phyloP scores from a whole-genome alignment of 2,797 vertebrate species.

The Sebastes trivittatus region DNA sequence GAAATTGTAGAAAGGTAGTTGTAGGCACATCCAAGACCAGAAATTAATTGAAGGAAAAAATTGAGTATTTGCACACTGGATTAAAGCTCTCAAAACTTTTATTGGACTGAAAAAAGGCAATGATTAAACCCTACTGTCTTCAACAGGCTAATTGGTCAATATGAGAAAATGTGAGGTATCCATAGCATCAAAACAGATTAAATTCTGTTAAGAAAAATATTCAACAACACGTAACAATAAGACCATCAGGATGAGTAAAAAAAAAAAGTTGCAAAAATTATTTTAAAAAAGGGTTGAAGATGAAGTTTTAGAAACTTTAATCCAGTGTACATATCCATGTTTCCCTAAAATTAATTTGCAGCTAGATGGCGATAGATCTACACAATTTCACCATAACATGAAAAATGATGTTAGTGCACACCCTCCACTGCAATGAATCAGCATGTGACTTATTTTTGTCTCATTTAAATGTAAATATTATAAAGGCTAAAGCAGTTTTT shows the following conservation, averaged over 20 bases:
- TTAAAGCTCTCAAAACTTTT: neutral
- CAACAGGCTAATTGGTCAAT: neutral
- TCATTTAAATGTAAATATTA: neutral
- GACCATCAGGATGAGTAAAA: neutral
- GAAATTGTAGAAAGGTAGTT: neutral
- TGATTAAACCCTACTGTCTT: neutral
- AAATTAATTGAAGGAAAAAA: neutral
- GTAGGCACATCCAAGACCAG: neutral
- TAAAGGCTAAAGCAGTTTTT: neutral
- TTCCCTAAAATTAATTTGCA: neutral
- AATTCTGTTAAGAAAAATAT: neutral
- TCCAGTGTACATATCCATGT: rapidly evolving
- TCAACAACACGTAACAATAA: neutral
- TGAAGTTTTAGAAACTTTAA: neutral
- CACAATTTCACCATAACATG: rapidly evolving
- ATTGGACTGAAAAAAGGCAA: neutral
- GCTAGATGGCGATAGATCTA: constrained; percentile 46
- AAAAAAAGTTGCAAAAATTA: neutral
- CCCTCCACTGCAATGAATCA: neutral
- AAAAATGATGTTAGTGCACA: neutral
- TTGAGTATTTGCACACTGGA: neutral
- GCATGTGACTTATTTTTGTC: neutral
- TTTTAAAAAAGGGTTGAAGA: neutral
- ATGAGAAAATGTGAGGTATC: neutral
- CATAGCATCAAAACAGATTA: neutral